Evolutionary conservation across 2,113 vertebrate species (phyloP).

Genomic region (Struthio camelus): DNA sequence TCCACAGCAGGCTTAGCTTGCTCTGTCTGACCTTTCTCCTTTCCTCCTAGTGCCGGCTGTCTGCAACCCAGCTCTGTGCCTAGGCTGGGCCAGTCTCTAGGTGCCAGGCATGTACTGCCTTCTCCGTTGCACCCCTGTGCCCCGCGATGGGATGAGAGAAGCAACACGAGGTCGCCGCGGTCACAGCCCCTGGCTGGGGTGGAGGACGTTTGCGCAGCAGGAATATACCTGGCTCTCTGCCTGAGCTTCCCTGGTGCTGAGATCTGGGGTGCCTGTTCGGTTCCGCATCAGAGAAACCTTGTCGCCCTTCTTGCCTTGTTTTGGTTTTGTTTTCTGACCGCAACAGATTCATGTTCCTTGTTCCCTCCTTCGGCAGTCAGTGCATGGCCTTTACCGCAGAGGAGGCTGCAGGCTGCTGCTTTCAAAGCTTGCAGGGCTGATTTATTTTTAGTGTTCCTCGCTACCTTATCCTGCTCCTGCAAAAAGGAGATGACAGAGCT

Average conservation of each 20-base stretch:
- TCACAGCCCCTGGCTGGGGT: background rate
- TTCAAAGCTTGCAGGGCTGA: background rate
- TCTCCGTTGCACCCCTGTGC: background rate
- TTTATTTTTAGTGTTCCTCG: background rate
- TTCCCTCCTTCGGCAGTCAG: background rate
- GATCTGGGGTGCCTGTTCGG: background rate
- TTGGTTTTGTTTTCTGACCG: background rate
- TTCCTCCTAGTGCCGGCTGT: background rate
- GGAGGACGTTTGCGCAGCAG: background rate
- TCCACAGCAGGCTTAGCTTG: background rate
- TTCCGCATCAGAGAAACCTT: background rate
- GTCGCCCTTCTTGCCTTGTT: background rate
- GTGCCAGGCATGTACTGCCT: background rate
- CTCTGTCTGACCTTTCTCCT: background rate
- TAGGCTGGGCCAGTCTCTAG: fast-evolving
- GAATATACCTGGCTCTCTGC: background rate
- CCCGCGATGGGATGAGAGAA: background rate
- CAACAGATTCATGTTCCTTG: background rate
- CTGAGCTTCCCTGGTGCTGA: background rate
- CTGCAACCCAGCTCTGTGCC: background rate
- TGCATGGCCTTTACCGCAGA: background rate
- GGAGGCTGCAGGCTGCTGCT: background rate
- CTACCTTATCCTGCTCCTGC: background rate
- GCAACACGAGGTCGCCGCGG: background rate
- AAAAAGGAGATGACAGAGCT: background rate